Base-by-base conservation (phyloP, 2,888 invertebrate species). In the Hydrotaea diabolus region DNA sequence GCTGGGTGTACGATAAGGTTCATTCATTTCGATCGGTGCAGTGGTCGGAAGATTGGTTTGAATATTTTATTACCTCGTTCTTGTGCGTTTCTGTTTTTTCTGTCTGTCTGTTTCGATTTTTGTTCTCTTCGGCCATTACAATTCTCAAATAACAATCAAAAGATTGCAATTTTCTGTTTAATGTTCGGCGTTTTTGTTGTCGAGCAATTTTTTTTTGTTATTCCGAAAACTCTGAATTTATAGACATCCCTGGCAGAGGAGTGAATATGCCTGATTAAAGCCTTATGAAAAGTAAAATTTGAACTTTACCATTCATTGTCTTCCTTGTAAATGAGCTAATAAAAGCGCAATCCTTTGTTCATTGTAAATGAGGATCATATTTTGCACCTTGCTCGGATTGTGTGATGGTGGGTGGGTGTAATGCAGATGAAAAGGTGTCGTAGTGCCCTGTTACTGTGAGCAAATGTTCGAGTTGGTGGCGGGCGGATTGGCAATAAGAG, bases 221-320 rank as follows among this genome's bases (percentile, higher is more conserved):
- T 66, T 46, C 43, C 13, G 43, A 43, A 46, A 69, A 69, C 43
- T 69, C 69, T 46, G 46, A 46, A 46, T 21, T 21, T 13, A 23
- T 69, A n/a, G 23, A 69, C 46, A 9, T 66, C 8, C 19, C 9
- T 59, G 15, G 36, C n/a, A 8, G 43, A 66, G 66, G 15, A 66
- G 43, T 43, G 66, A 66, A 66, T 69, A 69, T 43, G 46, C 46
- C 4, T 69, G 69, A 69, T 69, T 46, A 43, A 46, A n/a, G 23
- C n/a, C 69, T 19, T 19, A 46, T 21, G 66, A 66, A 66, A 39
- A 7, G 66, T 39, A 43, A 39, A 62, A 31, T 26, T 59, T 69
- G 23, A 76, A 66, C 75, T 80, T 71, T 80, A 23, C 26, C 15
- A 74, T 74, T 69, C 31, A 31, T 31, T 31, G 31, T 31, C 71